Base-by-base conservation (phyloP, 2,113 vertebrate species). In the Xenopus laevis region DNA sequence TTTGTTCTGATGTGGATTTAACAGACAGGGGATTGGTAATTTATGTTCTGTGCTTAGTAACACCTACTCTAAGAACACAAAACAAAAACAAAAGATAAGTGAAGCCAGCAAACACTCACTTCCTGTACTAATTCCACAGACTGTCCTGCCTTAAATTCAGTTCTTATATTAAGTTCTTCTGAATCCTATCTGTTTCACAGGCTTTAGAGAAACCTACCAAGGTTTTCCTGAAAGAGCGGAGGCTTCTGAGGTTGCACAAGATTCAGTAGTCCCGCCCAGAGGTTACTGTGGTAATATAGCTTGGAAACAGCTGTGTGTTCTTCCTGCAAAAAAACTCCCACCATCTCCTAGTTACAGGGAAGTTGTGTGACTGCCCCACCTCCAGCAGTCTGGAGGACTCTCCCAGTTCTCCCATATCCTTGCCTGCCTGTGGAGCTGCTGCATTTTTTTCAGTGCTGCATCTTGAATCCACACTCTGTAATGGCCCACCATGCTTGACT, bases 261-360 rank as follows among this genome's bases (percentile, higher is more conserved):
- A 47, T 33, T 23, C 72, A 66, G 2, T 0, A 68, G 59, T 71
- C 68, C 20, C 30, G 7, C 7, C 80, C 68, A 52, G 10, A 72
- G 64, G 63, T 78, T 76, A 50, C 27, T 82, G 7, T 68, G 66
- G 71, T 47, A 57, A 61, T 68, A 68, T 64, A 2, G 63, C 61
- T 78, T 81, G 40, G 69, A 10, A 72, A 74, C 59, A 12, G 18
- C 73, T 58, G 21, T 66, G n/a, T 78, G 7, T 77, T 71, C 45
- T 63, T 71, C 70, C 70, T 71, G 46, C 16, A 53, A 40, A 57
- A 47, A 47, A 44, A 55, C 33, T 52, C 65, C 13, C 65, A 20
- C 68, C 21, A 71, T 76, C 33, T 21, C 79, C 71, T 69, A 79
- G 68, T 33, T 76, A 78, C 79, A 46, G 47, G 52, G 70, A 68